Evolutionary conservation across 2,113 vertebrate genomes (phyloP), one percentile per base, ranked within the genome.

Genomic region (Cyprinus carpio): DNA sequence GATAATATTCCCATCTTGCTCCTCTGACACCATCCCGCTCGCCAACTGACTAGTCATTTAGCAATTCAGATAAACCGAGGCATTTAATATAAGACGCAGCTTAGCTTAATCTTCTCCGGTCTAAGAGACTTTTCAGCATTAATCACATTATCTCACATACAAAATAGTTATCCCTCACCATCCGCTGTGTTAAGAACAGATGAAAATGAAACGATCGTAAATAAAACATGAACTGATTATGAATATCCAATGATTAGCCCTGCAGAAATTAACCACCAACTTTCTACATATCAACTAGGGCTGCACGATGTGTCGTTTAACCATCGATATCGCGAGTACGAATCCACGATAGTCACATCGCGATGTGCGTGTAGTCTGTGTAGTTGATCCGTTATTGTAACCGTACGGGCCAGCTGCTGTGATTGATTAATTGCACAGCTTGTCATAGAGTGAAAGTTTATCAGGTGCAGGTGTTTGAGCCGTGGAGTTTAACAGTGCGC

Each of bases 31-130:
- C 60, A 51, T 67, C 60, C n/a, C 23, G 43, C 79, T 81, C 16
- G 3, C 34, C 1, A 46, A 62, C 31, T 7, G 5, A 25, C 76
- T 51, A 29, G 79, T 67, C 60, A 81, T 81, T 81, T 23, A 65
- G 40, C 20, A 46, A 80, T 18, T 29, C n/a, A 64, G 60, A 81
- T 81, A 29, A 81, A 81, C 58, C 25, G 8, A 65, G 78, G 62
- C 60, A 46, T 67, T 81, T 81, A 27, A 80, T 74, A 74, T 72
- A 72, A 72, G 69, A 72, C 69, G 11, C 20, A n/a, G 69, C 37
- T 43, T 43, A 43, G 37, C 37, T 74, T 74, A 74, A 74, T 74
- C 18, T 20, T 37, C 71, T 74, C 37, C 23, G 4, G 2, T 40
- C 71, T 43, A 74, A 43, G 34, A 74, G 23, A 74, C 37, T 43